A percentile compares a stretch with the other conserved stretches of the same genome.
These are phyloP conservation scores for Ciona savignyi DNA, from an alignment of 23 tunicate genomes.

Conservation along the genomic window DNA sequence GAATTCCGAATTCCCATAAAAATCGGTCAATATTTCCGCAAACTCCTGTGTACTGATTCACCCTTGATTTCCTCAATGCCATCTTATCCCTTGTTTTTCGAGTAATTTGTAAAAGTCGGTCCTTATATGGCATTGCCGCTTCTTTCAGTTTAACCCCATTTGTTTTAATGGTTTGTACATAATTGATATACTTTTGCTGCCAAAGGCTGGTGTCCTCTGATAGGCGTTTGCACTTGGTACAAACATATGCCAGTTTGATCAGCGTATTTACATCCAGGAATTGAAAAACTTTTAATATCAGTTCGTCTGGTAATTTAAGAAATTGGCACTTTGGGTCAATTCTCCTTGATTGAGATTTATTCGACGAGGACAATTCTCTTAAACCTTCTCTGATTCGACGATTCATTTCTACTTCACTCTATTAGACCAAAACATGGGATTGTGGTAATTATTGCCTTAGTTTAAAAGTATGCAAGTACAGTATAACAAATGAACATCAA, in stretches of 20 bases:
- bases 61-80: neutral
- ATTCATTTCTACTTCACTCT: neutral
- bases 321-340: neutral
- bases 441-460: too few species aligned
- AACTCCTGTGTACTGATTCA: neutral
- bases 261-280: neutral
- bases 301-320: neutral
- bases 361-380: neutral
- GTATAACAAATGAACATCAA: too few species aligned
- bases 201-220: neutral
- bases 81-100: neutral
- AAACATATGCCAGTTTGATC: neutral
- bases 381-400: neutral
- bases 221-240: neutral
- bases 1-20: neutral
- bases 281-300: neutral
- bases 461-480: too few species aligned
- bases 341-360: neutral
- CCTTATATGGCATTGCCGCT: neutral
- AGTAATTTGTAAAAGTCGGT: neutral
- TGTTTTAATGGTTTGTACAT: neutral
- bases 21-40: neutral
- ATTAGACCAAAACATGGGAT: too few species aligned
- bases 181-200: neutral
- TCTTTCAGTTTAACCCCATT: neutral